A percentile compares a stretch with the other conserved stretches of the same genome.
These are phyloP conservation scores for Parasteatoda lunata DNA, from an alignment of 2,888 invertebrate species.

Conservation along the genomic window DNA sequence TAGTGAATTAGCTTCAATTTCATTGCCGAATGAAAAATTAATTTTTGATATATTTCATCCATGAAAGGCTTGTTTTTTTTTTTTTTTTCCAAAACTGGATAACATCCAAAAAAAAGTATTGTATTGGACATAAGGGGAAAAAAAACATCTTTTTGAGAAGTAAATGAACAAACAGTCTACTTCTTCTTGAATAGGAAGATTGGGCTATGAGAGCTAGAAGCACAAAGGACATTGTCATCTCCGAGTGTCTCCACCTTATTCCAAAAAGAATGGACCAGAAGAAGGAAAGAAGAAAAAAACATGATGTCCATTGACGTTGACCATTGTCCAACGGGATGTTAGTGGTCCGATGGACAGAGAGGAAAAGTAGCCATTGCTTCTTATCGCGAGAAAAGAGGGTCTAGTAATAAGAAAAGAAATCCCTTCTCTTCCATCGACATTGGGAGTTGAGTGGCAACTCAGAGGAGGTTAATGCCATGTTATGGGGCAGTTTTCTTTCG, in stretches of 20 bases:
- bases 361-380: conserved; percentile 42
- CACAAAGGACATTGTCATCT: conserved; percentile 50
- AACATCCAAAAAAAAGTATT: too few species aligned
- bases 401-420: conserved; percentile 28
- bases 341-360: conserved; percentile 36
- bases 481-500: conserved; percentile 42
- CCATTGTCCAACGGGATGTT: conserved; percentile 49
- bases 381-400: conserved; percentile 31
- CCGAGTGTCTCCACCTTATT: not conserved
- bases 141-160: not conserved
- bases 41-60: too few species aligned
- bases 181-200: conserved; percentile 2
- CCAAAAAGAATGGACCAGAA: not conserved
- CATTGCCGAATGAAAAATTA: too few species aligned
- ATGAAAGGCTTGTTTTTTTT: too few species aligned
- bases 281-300: conserved; percentile 21
- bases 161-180: conserved; percentile 55
- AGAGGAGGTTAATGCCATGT: conserved; percentile 52
- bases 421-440: not conserved
- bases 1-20: too few species aligned
- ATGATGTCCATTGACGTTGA: conserved; percentile 26
- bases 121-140: too few species aligned
- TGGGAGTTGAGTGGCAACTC: conserved; percentile 14
- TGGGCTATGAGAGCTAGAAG: not conserved
- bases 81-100: too few species aligned